Evolutionary conservation across 2,797 vertebrate species (phyloP), one percentile per base, ranked within the genome.

Genomic region (Iguana delicatissima): DNA sequence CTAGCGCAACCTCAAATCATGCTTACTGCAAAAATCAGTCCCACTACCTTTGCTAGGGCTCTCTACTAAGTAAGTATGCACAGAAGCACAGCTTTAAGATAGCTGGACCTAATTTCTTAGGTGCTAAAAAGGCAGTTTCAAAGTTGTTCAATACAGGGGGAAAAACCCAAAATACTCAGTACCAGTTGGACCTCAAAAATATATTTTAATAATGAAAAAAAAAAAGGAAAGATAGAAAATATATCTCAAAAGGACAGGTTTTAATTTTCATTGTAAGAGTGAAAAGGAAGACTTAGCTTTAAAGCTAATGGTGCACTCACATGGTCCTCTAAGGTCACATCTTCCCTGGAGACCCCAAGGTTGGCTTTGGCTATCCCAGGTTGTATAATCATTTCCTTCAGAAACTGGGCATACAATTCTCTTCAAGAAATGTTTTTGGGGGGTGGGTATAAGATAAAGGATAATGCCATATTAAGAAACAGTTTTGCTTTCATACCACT

Each of bases 371-470:
- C 98, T 0, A 99, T 99, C 83, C 99, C 99, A 1, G 99, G 99
- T 95, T 99, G 99, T 91, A 99, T 99, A 92, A 99, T 99, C 99
- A 99, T 99, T 94, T 99, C 99, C 94, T 98, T 98, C 80, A 99
- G 96, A 92, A 99, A 99, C 97, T 99, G 98, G 29, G 98, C 95
- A 88, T 99, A 99, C 0, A 98, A 96, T 91, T 99, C 99, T 96
- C 99, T 99, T 92, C 16, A 76, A 80, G n/a, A 89, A 91, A 57
- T 22, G 20, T 42, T 35, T 35, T 18, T 5, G 73, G 13, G 6
- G 29, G 3, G 3, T 62, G 59, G 4, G 7, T 26, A 86, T 13
- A 20, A 16, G 26, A 16, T 2, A 10, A 29, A 57, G 62, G 50
- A 72, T 1, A 57, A 59, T 1, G 14, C 0, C 69, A 42, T 2